Evolutionary conservation across 2,113 vertebrate species (phyloP), one percentile per base, ranked within the genome.

Genomic region (Brachyhypopomus occidentalis): DNA sequence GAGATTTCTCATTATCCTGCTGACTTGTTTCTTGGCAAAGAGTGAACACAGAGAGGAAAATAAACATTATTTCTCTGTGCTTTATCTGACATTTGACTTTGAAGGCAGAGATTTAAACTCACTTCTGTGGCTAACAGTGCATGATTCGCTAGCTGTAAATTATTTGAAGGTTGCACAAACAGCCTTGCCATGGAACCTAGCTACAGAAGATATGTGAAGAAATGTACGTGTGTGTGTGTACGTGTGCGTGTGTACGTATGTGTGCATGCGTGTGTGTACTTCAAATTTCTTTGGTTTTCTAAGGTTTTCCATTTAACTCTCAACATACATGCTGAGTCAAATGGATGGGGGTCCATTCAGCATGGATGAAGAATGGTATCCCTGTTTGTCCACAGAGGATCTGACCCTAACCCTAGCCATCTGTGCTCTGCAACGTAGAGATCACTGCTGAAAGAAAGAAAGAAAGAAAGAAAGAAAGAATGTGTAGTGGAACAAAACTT

Each of bases 41-140:
- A 91, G 90, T 89, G 85, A 89, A 86, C 87, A 88, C 88, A 84
- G 87, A 88, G 86, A 87, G 89, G 91, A 94, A 94, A 93, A 93
- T 93, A 93, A 93, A 93, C 92, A 93, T 93, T 92, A 92, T 93
- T 93, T 94, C 91, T 93, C 91, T 80, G 87, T 85, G 89, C 88
- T 91, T 90, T 91, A 89, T 89, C 87, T 93, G 92, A 92, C 91
- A 88, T 93, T 93, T 93, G 92, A 93, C 92, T 93, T 94, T 94
- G 93, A 93, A 91, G 87, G 88, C 82, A 84, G 85, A 91, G 92
- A 93, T 94, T 94, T 93, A 94, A 91, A 91, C 90, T 91, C 90
- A 89, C 89, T 90, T 90, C 89, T 88, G 88, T 66, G 38, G 90
- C 88, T 91, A 91, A 93, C 91, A 92, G 88, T 90, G 88, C 85